Conservation (phyloP, 2,797 vertebrate species). For the Acanthopagrus latus region DNA sequence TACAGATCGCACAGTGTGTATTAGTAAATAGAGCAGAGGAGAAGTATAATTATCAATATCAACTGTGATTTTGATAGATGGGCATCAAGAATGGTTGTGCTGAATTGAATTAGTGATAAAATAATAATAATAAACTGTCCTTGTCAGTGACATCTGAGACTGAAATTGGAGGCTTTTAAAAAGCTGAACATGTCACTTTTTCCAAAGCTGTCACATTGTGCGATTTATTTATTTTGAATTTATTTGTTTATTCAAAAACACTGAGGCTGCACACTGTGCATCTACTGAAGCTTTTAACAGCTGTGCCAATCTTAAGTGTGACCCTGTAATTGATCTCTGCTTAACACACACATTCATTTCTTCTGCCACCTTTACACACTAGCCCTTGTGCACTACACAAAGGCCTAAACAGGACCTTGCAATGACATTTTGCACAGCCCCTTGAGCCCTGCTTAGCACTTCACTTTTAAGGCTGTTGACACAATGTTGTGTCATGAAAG, state of each 20-base stretch:
- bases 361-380: constrained; percentile 29
- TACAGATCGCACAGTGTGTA: neutral
- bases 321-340: constrained; percentile 46
- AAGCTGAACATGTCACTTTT: constrained; percentile 31
- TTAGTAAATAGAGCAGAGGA: constrained; percentile 37
- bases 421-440: constrained; percentile 36
- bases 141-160: neutral
- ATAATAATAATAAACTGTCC: constrained; percentile 3
- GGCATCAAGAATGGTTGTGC: constrained; percentile 5
- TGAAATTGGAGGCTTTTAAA: constrained; percentile 30
- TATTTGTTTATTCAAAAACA: constrained; percentile 34
- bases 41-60: constrained; percentile 14
- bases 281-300: constrained; percentile 23
- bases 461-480: constrained; percentile 57
- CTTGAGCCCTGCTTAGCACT: constrained; percentile 55
- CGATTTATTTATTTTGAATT: neutral
- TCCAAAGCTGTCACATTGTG: constrained; percentile 22
- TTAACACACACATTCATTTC: constrained; percentile 12
- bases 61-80: constrained; percentile 12
- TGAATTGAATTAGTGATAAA: constrained; percentile 14
- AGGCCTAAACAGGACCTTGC: constrained; percentile 49
- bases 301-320: constrained; percentile 26
- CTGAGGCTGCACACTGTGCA: neutral
- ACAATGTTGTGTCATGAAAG: constrained; percentile 53
- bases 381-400: constrained; percentile 17